These are phyloP conservation scores for Neomorphus geoffroyi DNA, from an alignment of 2,797 vertebrate genomes.

Conservation along the genomic window DNA sequence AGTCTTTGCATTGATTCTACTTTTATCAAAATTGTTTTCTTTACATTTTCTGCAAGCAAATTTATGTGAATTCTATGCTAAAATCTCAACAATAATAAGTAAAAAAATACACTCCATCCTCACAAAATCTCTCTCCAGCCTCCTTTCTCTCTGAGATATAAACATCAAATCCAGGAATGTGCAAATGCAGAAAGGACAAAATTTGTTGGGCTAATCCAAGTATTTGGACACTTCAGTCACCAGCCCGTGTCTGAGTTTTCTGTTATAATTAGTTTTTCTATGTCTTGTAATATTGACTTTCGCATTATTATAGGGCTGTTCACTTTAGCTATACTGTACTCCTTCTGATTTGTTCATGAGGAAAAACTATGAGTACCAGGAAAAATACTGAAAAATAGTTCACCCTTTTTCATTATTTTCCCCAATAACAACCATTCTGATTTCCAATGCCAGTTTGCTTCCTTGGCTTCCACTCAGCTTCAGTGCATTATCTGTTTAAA, in stretches of 20 bases:
- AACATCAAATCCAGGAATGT: neutral
- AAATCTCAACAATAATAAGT: neutral
- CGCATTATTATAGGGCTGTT: neutral
- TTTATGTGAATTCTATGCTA: neutral
- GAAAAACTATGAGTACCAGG: neutral
- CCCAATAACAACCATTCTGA: neutral
- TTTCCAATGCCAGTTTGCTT: neutral
- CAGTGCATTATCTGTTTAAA: neutral
- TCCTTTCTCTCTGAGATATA: neutral
- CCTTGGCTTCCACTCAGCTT: neutral
- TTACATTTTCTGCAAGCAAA: neutral
- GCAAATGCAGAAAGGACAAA: neutral
- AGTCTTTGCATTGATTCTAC: neutral
- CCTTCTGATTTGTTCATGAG: neutral
- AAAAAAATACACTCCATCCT: neutral
- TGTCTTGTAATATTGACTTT: neutral
- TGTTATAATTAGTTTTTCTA: neutral
- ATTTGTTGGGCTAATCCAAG: neutral
- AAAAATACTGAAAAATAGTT: neutral
- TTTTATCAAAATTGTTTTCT: neutral
- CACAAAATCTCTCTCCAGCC: neutral
- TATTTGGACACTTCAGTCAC: neutral
- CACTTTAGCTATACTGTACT: neutral
- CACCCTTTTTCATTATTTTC: neutral
- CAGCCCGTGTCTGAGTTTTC: neutral